Base-by-base conservation (phyloP, 2,888 invertebrate species). In the Noctua comes region DNA sequence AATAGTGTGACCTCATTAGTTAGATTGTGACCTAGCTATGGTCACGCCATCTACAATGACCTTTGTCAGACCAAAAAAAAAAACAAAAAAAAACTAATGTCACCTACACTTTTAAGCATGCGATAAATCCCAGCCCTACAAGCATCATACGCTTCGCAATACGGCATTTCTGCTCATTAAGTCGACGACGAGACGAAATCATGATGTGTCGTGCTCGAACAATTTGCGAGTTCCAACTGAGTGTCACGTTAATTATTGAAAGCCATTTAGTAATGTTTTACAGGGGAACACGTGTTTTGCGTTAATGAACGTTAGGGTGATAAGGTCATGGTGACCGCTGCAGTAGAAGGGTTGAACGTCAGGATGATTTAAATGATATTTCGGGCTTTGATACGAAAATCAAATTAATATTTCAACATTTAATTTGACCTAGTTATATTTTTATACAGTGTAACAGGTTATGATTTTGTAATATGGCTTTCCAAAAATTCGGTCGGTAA, bases 141-240 rank as follows among this genome's bases (percentile, higher is more conserved):
- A 36, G 21, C 36, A 54, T n/a, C 31, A 51, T 69, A 83, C 73
- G 75, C 70, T 54, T 79, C 75, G 70, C 75, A 59, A 76, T 77
- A 92, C 88, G 89, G 90, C 89, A 91, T 91, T 92, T 91, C 91
- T 92, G 92, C 94, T 95, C 94, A 95, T 95, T 95, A 95, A 93
- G 91, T 91, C 92, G 92, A 92, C 92, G 90, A 92, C 91, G 92
- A 92, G 92, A 91, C 91, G 91, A 92, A 93, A 93, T 93, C 92
- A 92, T 93, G 92, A 92, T 92, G 91, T 90, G 92, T 91, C 91
- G 91, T 79, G 85, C 79, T 76, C 77, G 85, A 73, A 78, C 86
- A 86, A 90, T 87, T 82, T 82, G 85, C 59, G 74, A 88, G 88
- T 76, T 80, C 73, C 51, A 73, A 75, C 68, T 73, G 62, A 73